Base-by-base conservation (phyloP, 2,888 invertebrate species). In the Teleogryllus oceanicus region DNA sequence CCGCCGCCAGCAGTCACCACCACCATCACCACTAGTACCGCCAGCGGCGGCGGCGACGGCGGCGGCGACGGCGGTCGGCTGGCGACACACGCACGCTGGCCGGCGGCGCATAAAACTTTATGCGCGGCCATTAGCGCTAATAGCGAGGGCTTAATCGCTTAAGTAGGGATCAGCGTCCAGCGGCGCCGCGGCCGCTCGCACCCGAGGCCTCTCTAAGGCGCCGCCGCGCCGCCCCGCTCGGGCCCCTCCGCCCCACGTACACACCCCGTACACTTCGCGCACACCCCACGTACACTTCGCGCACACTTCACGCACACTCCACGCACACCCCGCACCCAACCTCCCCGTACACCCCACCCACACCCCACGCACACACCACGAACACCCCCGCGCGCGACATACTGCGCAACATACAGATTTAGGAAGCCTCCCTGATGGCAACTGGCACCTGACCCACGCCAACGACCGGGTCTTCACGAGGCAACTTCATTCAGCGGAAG, bases 31-130 rank as follows among this genome's bases (percentile, higher is more conserved):
- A 5, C 37, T 5, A 5, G 37, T 5, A 5, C 5, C 37, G 37
- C 5, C 37, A 8, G 37, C 37, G 37, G 37, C 37, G 37, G 37
- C 37, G 37, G 37, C 37, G 37, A 4, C 37, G 37, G 37, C 37
- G 37, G 37, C 37, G 37, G 37, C 37, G 2, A 8, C 37, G 37
- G 8, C 37, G 8, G 1, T 37, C 37, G 8, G 1, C 62, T 13
- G 3, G 62, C 62, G 62, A 62, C 62, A 62, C 62, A 62, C 62
- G n/a, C 62, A 62, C 62, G 62, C 62, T 18, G n/a, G n/a, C 13
- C n/a, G 62, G 62, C n/a, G 62, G n/a, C 16, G 62, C 62, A 62
- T 62, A 62, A 62, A 62, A 62, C 62, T 62, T 62, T 62, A 62
- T 62, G 62, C n/a, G 13, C 62, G 16, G 62, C n/a, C 62, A 62